phyloP scores from a whole-genome alignment of 2,113 vertebrate genomes.

The Brachyistius frenatus region DNA sequence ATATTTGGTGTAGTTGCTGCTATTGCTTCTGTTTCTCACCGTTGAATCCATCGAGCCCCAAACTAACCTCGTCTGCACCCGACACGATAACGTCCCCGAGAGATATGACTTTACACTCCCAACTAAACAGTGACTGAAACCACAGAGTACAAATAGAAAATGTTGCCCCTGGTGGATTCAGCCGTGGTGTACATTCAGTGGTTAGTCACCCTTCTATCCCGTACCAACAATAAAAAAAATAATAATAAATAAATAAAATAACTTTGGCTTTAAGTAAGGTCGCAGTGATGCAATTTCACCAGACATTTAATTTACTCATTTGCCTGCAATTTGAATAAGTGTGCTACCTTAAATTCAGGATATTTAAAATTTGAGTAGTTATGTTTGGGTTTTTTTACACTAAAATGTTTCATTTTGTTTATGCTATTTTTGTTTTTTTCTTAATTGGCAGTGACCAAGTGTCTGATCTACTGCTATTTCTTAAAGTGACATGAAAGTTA shows the following conservation, averaged over 20 bases:
- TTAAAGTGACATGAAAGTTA: too few species aligned
- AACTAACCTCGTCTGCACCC: background rate
- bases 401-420: too few species aligned
- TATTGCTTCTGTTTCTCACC: background rate
- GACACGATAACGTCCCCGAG: background rate
- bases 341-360: too few species aligned
- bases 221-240: background rate
- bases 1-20: background rate
- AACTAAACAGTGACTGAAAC: conserved; percentile 6
- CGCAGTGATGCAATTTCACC: too few species aligned
- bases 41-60: background rate
- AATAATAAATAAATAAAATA: background rate
- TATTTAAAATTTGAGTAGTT: too few species aligned
- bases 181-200: background rate
- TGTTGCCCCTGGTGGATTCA: background rate
- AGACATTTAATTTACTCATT: too few species aligned
- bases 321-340: too few species aligned
- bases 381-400: too few species aligned
- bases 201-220: background rate
- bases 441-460: too few species aligned
- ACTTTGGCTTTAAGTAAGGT: conserved; percentile 1
- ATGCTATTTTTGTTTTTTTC: too few species aligned
- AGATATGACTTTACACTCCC: background rate
- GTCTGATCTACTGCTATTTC: too few species aligned
- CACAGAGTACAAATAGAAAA: background rate